Evolutionary conservation across 2,113 vertebrate genomes (phyloP).

Genomic region (Atractosteus spatula): DNA sequence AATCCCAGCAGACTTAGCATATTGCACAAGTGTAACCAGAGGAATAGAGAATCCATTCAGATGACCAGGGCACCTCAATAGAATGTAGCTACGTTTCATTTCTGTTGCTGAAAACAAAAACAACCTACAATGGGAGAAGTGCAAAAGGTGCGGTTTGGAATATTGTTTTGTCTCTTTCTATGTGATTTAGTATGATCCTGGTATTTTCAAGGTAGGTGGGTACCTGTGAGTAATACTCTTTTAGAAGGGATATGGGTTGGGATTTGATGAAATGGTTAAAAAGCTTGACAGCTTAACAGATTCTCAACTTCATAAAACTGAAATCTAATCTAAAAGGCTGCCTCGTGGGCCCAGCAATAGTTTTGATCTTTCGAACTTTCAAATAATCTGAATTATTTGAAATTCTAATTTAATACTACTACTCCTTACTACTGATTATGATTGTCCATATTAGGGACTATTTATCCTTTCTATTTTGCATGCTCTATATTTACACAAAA

Average conservation of each 20-base stretch:
- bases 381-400: too few relatives aligned
- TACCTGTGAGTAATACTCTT: neutral
- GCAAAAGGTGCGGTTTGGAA: conserved; percentile 70
- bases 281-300: too few relatives aligned
- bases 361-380: too few relatives aligned
- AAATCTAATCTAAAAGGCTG: too few relatives aligned
- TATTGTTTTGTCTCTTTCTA: neutral
- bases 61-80: conserved; percentile 34
- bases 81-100: conserved; percentile 55
- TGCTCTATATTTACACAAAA: too few relatives aligned
- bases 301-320: too few relatives aligned
- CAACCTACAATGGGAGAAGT: conserved; percentile 74
- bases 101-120: conserved; percentile 39
- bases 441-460: too few relatives aligned
- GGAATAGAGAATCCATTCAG: conserved; percentile 25
- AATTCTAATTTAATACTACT: too few relatives aligned
- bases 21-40: conserved; percentile 11
- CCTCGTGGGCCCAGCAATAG: too few relatives aligned
- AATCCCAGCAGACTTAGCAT: neutral
- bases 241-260: neutral
- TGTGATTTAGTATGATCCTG: conserved; percentile 1
- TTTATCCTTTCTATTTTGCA: too few relatives aligned
- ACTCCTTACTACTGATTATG: too few relatives aligned
- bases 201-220: conserved; percentile 11
- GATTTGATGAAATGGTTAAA: neutral